Evolutionary conservation across 1,140 invertebrate genomes (phyloP).

Genomic region (Meteorus sp.): DNA sequence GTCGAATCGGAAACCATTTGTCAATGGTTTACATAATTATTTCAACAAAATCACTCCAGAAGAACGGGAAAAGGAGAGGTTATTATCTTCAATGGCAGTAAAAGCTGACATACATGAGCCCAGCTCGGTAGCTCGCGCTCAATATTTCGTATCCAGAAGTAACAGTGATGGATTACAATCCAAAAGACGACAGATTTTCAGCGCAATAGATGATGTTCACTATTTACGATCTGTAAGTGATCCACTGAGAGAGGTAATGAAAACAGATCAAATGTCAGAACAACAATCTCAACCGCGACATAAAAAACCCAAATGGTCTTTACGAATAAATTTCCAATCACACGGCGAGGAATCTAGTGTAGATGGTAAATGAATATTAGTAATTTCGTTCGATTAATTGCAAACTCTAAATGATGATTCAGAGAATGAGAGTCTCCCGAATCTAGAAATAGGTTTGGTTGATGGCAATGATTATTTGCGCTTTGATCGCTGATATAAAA

Average conservation of each 20-base stretch:
- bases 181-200: slow-evolving; percentile 19
- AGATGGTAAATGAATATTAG: slow-evolving; percentile 35
- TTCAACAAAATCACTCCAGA: slow-evolving; percentile 44
- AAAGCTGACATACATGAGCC: slow-evolving; percentile 42
- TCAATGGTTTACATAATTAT: slow-evolving; percentile 47
- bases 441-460: slow-evolving; percentile 34
- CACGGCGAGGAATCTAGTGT: slow-evolving; percentile 19
- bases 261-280: background rate
- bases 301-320: slow-evolving; percentile 42
- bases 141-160: background rate
- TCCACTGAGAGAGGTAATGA: background rate
- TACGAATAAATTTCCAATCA: slow-evolving; percentile 42
- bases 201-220: slow-evolving; percentile 34
- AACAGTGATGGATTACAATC: slow-evolving; percentile 3
- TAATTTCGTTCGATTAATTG: slow-evolving; percentile 33
- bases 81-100: slow-evolving; percentile 37
- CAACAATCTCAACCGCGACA: slow-evolving; percentile 2
- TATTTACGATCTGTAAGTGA: slow-evolving; percentile 19
- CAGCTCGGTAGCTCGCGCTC: background rate
- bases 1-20: slow-evolving; percentile 28
- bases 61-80: slow-evolving; percentile 31
- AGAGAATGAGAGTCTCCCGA: slow-evolving; percentile 46
- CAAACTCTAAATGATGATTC: slow-evolving; percentile 15
- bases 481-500: slow-evolving; percentile 60
- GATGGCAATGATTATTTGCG: slow-evolving; percentile 54